Conservation (phyloP, 2,888 invertebrate genomes). For the Campoplex capitator region DNA sequence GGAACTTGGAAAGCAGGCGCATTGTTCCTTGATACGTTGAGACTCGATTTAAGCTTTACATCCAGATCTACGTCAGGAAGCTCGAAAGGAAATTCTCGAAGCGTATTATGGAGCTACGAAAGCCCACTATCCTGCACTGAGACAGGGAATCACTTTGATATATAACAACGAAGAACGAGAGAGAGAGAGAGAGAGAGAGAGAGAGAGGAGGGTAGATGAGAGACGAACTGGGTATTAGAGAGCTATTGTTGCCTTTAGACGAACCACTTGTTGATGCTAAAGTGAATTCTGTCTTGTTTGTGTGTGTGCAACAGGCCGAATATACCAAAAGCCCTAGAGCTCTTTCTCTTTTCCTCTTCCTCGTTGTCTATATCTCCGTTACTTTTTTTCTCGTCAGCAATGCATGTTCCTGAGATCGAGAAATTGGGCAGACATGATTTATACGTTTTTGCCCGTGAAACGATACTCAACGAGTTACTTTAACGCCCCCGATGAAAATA, state of each 20-base stretch:
- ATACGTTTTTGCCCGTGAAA: conserved; percentile 31
- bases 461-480: conserved; percentile 41
- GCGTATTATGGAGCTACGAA: conserved; percentile 40
- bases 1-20: conserved; percentile 25
- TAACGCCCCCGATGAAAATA: conserved; percentile 21
- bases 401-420: conserved; percentile 47
- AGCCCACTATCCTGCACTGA: conserved; percentile 36
- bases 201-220: conserved; percentile 9
- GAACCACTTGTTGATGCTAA: conserved; percentile 79
- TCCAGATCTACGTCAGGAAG: conserved; percentile 14
- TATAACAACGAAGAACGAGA: conserved; percentile 6
- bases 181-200: not conserved
- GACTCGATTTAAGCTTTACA: conserved; percentile 5
- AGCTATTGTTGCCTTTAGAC: conserved; percentile 76
- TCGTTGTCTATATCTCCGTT: not conserved
- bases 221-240: conserved; percentile 60
- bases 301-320: conserved; percentile 61
- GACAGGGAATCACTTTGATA: conserved; percentile 38
- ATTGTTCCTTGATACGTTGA: conserved; percentile 40
- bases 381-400: conserved; percentile 4
- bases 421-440: conserved; percentile 50
- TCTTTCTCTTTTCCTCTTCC: conserved; percentile 13
- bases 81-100: conserved; percentile 40
- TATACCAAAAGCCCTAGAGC: conserved; percentile 27
- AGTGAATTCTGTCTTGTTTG: conserved; percentile 67